These are phyloP conservation scores for Chymomyza procnemis DNA, from an alignment of 2,888 invertebrate species.

Conservation along the genomic window DNA sequence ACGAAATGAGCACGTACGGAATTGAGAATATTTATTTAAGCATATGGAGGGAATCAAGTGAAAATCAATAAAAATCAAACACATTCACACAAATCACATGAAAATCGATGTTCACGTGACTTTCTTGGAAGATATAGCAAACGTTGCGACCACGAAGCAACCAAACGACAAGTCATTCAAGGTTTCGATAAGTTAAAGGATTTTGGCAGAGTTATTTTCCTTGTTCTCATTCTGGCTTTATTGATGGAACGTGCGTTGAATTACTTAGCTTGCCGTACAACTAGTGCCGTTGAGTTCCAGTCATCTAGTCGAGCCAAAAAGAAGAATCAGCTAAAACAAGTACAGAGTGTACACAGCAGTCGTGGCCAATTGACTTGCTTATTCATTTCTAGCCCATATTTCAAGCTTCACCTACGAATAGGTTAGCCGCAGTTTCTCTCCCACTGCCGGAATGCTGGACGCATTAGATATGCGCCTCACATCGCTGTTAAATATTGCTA, in stretches of 20 bases:
- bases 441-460: neutral
- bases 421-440: neutral
- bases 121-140: constrained; percentile 2
- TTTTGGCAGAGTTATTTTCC: constrained; percentile 29
- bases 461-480: neutral
- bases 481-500: too few relatives aligned
- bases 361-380: neutral
- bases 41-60: constrained; percentile 72
- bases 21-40: constrained; percentile 68
- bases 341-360: neutral
- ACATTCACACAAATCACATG: constrained; percentile 72
- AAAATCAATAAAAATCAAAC: constrained; percentile 73
- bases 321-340: neutral
- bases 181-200: constrained; percentile 52
- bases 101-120: constrained; percentile 59
- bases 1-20: constrained; percentile 63
- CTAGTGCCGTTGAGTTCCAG: neutral
- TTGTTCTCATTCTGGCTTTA: constrained; percentile 57
- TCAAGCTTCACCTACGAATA: neutral
- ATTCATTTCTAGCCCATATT: neutral
- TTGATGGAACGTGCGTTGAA: constrained; percentile 62
- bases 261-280: constrained; percentile 11
- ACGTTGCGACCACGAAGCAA: too few relatives aligned
- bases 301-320: too few relatives aligned
- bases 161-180: neutral